A percentile compares a stretch with the other conserved stretches of the same genome.
Evolutionary conservation across 2,888 invertebrate genomes (phyloP).

Genomic region (Ectropis crepuscularia): DNA sequence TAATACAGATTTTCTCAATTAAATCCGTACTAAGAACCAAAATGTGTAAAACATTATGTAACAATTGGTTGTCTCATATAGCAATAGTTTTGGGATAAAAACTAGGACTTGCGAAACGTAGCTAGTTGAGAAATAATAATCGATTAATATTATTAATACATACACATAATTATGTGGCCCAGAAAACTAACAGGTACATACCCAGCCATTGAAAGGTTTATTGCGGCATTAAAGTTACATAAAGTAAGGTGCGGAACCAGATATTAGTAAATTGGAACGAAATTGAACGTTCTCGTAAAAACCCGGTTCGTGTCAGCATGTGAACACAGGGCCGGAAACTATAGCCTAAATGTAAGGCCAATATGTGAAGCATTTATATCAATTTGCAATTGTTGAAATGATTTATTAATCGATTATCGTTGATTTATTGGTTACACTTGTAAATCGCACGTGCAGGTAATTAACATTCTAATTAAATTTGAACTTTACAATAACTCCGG

Average conservation of each 20-base stretch:
- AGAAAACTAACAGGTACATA: slow-evolving; percentile 27
- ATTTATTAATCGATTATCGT: not conserved
- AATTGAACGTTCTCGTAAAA: slow-evolving; percentile 55
- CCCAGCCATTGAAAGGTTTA: slow-evolving; percentile 30
- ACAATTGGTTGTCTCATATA: no score
- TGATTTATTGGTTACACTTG: not conserved
- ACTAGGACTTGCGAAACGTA: no score
- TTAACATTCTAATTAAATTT: no score
- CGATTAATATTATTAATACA: slow-evolving; percentile 22
- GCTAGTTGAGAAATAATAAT: slow-evolving; percentile 20
- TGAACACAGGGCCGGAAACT: slow-evolving; percentile 34
- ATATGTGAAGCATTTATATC: slow-evolving; percentile 14
- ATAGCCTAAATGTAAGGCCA: slow-evolving; percentile 14
- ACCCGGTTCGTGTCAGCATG: slow-evolving; percentile 42
- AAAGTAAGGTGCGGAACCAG: slow-evolving; percentile 56
- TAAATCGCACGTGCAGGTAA: not conserved
- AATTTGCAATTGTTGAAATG: slow-evolving; percentile 6
- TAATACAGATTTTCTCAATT: no score
- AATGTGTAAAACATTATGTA: no score
- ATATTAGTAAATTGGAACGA: slow-evolving; percentile 70
- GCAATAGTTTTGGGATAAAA: no score
- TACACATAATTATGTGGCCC: slow-evolving; percentile 19
- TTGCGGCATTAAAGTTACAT: slow-evolving; percentile 46
- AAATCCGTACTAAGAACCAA: no score
- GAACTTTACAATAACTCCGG: no score